phyloP scores from a whole-genome alignment of 2,888 invertebrate species.

The Mimachlamys varia region DNA sequence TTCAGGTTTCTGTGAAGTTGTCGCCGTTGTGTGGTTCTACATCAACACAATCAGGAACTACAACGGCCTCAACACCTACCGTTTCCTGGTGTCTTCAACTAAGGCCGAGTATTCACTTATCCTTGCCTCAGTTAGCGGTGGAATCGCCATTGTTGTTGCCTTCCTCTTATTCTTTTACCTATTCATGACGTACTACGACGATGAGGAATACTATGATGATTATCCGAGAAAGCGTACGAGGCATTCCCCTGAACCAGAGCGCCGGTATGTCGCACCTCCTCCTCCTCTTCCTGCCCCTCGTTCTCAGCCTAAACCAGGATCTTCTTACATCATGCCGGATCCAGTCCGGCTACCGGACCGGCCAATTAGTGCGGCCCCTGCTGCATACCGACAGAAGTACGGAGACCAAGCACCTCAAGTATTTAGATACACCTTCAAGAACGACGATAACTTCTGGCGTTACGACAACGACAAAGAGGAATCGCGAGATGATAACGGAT shows the following conservation, averaged over 20 bases:
- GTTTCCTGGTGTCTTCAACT: background rate
- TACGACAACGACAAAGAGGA: background rate
- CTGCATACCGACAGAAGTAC: background rate
- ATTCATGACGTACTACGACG: background rate
- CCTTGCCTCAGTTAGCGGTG: background rate
- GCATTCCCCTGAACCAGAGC: background rate
- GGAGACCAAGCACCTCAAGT: background rate
- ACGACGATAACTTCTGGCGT: background rate
- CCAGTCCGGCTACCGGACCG: background rate
- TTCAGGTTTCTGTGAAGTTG: background rate
- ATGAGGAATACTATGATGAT: background rate
- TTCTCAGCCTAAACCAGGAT: background rate
- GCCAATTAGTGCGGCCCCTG: background rate
- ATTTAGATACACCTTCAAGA: background rate
- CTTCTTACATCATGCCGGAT: background rate
- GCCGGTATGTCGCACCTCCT: background rate
- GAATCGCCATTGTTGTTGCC: background rate
- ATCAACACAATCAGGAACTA: background rate
- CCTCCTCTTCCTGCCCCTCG: background rate
- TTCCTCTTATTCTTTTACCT: background rate
- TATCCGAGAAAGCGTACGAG: background rate
- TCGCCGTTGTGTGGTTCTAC: background rate
- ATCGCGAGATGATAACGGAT: background rate
- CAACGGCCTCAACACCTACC: background rate
- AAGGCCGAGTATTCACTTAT: background rate